phyloP scores from a whole-genome alignment of 2,888 invertebrate species.

The Heteropelma amictum region DNA sequence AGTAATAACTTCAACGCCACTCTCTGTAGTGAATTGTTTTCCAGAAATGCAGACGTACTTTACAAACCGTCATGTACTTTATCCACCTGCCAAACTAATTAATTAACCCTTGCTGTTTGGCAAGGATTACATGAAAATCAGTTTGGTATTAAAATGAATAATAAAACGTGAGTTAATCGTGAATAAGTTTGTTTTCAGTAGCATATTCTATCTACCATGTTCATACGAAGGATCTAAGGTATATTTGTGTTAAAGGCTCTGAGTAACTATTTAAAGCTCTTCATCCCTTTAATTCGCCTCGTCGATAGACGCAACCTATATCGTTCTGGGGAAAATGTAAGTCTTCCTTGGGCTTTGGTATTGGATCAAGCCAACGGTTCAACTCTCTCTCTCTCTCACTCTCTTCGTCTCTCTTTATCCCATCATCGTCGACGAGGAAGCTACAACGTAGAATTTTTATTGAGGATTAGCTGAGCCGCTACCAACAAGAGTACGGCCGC shows the following conservation, averaged over 20 bases:
- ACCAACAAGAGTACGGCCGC: constrained; percentile 17
- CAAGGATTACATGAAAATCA: no score
- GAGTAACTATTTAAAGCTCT: constrained; percentile 22
- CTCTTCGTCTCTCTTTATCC: neutral
- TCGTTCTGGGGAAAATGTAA: constrained; percentile 29
- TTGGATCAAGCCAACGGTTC: constrained; percentile 27
- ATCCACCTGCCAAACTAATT: no score
- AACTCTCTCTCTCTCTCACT: neutral
- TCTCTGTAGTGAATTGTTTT: no score
- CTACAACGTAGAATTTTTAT: constrained; percentile 46
- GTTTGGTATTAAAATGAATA: no score
- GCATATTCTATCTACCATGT: neutral
- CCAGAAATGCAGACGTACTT: no score
- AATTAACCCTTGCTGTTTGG: no score
- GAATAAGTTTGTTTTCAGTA: neutral
- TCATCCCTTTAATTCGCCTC: constrained; percentile 24
- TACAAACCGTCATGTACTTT: no score
- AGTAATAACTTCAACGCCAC: no score
- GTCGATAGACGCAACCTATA: constrained; percentile 23
- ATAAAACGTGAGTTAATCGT: no score
- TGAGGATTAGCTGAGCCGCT: constrained; percentile 33
- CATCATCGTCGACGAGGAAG: constrained; percentile 16
- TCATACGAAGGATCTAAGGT: neutral
- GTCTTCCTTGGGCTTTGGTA: constrained; percentile 27
- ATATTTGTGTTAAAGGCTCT: neutral